Evolutionary conservation across 2,797 vertebrate genomes (phyloP), one percentile per base, ranked within the genome.

Genomic region (Danio kyathit): DNA sequence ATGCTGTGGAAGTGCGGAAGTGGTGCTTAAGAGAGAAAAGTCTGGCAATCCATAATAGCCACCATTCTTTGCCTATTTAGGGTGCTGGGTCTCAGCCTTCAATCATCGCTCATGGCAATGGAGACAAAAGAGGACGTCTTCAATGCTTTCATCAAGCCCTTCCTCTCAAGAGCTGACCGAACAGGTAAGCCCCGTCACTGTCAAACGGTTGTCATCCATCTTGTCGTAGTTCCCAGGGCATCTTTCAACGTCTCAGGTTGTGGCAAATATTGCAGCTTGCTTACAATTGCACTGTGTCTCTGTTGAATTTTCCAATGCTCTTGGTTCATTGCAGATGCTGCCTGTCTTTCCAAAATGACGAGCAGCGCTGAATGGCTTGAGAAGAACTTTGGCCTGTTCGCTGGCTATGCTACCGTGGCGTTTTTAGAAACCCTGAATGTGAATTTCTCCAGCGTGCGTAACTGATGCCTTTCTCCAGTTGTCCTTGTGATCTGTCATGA

Each of bases 61-160:
- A 0, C 5, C 29, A 0, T 43, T 70, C 7, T 57, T 13, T 5
- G n/a, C 9, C 51, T 6, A 59, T 0, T 11, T 54, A 83, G 82
- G 64, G 70, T 83, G 70, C 7, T 40, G 12, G 40, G 60, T 51
- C 59, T 46, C 0, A 43, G 65, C 65, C 61, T 41, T 19, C 81
- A 83, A 61, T 79, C 0, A 6, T 1, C 40, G 14, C 71, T 6
- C 17, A 88, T 89, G 87, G 82, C 82, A 8, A 51, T 7, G 57
- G 10, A 61, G 8, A 51, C 48, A n/a, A 83, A 73, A 48, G 11
- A 12, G 19, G 9, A 41, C 7, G 60, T 88, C 41, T 85, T 83
- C 76, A 78, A 60, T 48, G 9, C 82, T 16, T 90, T 89, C 60
- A 86, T 91, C 81, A 52, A 79, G 70, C 81, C 66, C 13, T 84